Conservation (phyloP, 2,797 vertebrate genomes). For the Myotis daubentonii region DNA sequence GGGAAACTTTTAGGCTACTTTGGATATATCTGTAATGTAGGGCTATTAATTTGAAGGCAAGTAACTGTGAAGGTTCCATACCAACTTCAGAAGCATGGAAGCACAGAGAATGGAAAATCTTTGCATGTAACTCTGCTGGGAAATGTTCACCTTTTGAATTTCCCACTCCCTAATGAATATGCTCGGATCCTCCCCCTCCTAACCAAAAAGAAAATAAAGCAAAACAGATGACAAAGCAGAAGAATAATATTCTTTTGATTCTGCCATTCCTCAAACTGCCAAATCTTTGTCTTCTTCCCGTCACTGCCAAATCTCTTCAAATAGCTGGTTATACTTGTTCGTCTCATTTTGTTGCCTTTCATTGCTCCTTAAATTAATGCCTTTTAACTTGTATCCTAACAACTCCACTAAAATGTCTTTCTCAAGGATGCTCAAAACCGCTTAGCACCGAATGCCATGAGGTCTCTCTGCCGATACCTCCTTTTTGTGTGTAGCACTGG, state of each 20-base stretch:
- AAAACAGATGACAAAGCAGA: not conserved
- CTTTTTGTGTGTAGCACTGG: not conserved
- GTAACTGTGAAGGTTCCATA: not conserved
- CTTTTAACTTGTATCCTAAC: not conserved
- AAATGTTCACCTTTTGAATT: not conserved
- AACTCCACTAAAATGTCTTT: not conserved
- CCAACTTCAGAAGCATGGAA: not conserved
- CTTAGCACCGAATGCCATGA: not conserved
- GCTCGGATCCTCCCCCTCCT: not conserved
- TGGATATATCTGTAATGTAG: not conserved
- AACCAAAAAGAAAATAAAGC: not conserved
- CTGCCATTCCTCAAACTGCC: not conserved
- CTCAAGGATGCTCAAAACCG: not conserved
- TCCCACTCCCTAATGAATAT: not conserved
- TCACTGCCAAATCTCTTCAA: not conserved
- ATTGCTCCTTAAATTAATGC: not conserved
- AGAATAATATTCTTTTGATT: not conserved
- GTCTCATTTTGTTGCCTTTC: not conserved
- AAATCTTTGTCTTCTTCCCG: not conserved
- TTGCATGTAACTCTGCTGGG: not conserved
- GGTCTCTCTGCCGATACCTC: not conserved
- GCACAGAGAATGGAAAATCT: not conserved
- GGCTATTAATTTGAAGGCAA: slow-evolving; percentile 40
- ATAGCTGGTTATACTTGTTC: not conserved
- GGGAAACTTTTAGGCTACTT: slow-evolving; percentile 50